A percentile compares a stretch with the other conserved stretches of the same genome.
Evolutionary conservation across 2,888 invertebrate genomes (phyloP).

Genomic region (Diadegma fenestrale): DNA sequence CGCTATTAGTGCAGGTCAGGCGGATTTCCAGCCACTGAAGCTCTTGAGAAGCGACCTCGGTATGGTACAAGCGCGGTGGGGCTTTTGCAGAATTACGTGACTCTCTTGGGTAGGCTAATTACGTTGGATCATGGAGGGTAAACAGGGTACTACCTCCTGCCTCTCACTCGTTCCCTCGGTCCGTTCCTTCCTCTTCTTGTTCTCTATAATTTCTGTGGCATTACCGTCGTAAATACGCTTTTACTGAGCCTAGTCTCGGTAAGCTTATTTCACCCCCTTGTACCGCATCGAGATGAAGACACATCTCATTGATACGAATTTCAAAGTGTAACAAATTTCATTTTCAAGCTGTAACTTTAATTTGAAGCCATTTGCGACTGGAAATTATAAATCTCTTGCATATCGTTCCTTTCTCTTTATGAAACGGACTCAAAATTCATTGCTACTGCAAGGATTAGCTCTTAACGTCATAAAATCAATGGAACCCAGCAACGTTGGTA

Average conservation of each 20-base stretch:
- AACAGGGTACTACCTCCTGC: conserved; percentile 52
- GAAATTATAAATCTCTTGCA: neutral
- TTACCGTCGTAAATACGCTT: conserved; percentile 66
- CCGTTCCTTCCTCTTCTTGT: conserved; percentile 35
- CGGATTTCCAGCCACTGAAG: conserved; percentile 55
- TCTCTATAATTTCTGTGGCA: conserved; percentile 62
- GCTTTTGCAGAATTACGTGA: conserved; percentile 73
- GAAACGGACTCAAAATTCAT: neutral
- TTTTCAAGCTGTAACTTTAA: conserved; percentile 4
- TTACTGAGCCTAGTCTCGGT: conserved; percentile 48
- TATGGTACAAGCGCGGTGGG: conserved; percentile 45
- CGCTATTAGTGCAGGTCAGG: conserved; percentile 65
- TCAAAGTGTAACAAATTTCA: conserved; percentile 7
- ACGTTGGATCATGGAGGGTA: conserved; percentile 69
- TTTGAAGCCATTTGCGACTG: neutral
- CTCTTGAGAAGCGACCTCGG: conserved; percentile 60
- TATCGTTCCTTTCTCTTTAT: neutral
- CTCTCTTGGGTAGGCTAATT: conserved; percentile 74
- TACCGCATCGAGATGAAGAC: conserved; percentile 44
- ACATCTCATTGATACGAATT: conserved; percentile 33
- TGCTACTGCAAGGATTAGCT: neutral
- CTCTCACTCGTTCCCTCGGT: conserved; percentile 31
- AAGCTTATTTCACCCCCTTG: conserved; percentile 42
- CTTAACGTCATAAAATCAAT: neutral
- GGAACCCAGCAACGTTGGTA: neutral